phyloP scores from a whole-genome alignment of 1,140 invertebrate species.

The Lepidurus arcticus region DNA sequence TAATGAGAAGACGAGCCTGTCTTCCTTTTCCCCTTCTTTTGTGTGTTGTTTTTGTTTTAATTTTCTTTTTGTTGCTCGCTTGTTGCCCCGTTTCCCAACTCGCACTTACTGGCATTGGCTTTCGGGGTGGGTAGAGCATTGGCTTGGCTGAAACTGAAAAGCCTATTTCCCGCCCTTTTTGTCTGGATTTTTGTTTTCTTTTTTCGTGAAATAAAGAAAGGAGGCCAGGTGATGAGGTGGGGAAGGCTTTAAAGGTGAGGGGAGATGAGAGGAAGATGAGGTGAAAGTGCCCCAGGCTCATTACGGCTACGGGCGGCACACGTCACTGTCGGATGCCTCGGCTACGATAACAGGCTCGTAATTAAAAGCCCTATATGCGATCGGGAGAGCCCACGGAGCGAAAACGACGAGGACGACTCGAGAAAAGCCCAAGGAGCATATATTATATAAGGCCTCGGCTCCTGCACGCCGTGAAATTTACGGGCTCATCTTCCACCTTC shows the following conservation, averaged over 20 bases:
- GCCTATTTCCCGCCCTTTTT: neutral
- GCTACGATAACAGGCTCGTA: slow-evolving; percentile 18
- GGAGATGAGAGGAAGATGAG: slow-evolving; percentile 11
- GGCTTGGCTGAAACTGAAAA: neutral
- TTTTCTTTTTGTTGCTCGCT: neutral
- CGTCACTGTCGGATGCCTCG: slow-evolving; percentile 16
- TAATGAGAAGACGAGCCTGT: slow-evolving; percentile 14
- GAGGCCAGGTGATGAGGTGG: neutral
- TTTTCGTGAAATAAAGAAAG: neutral
- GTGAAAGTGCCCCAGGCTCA: neutral
- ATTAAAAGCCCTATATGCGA: slow-evolving; percentile 19
- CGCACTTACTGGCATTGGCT: neutral
- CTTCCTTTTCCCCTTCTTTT: neutral
- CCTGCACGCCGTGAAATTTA: slow-evolving; percentile 6
- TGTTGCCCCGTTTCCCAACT: neutral
- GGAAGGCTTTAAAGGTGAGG: neutral
- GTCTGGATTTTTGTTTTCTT: neutral
- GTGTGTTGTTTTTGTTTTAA: neutral
- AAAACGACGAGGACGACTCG: neutral
- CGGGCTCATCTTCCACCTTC: slow-evolving; percentile 20
- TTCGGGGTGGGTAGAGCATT: neutral
- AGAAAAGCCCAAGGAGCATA: slow-evolving; percentile 3
- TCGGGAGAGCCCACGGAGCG: neutral
- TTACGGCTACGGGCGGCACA: slow-evolving; percentile 13
- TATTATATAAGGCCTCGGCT: slow-evolving; percentile 18